Percentiles rank a stretch among this genome's conserved stretches.
These are phyloP conservation scores for Amphipoea lucens DNA, from an alignment of 2,888 invertebrate genomes.

Conservation along the genomic window DNA sequence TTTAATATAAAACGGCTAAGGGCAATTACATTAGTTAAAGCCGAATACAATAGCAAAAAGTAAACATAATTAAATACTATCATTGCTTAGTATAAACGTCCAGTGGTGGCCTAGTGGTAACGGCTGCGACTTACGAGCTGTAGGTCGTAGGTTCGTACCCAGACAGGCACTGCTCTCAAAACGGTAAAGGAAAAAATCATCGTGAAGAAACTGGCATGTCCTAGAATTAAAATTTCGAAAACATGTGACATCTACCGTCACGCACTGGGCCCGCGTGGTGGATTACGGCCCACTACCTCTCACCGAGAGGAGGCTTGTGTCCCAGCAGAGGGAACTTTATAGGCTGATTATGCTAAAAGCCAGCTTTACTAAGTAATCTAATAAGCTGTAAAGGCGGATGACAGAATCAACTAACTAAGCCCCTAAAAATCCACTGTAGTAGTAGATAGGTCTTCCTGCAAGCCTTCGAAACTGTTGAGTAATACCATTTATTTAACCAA, in stretches of 20 bases:
- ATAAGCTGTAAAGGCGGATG: slow-evolving; percentile 3
- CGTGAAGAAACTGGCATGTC: neutral
- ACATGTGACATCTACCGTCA: too few species aligned
- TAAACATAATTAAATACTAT: neutral
- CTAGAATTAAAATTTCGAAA: neutral
- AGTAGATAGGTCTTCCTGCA: neutral
- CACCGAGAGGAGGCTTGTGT: too few species aligned
- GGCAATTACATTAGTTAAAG: neutral
- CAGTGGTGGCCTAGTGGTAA: too few species aligned
- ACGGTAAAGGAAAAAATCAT: too few species aligned
- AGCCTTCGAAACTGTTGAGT: neutral
- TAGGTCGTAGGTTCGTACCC: too few species aligned
- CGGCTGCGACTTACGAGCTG: too few species aligned
- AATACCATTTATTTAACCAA: neutral
- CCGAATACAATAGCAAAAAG: neutral
- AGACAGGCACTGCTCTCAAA: too few species aligned
- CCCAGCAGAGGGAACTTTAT: too few species aligned
- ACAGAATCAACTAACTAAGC: slow-evolving; percentile 6
- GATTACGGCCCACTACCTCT: too few species aligned
- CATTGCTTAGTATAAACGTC: neutral
- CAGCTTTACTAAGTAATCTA: slow-evolving; percentile 1
- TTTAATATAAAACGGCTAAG: neutral
- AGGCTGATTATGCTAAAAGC: too few species aligned
- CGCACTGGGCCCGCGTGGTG: neutral
- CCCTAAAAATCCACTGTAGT: neutral